Evolutionary conservation across 2,797 vertebrate genomes (phyloP).

Genomic region (Coregonus ussuriensis): DNA sequence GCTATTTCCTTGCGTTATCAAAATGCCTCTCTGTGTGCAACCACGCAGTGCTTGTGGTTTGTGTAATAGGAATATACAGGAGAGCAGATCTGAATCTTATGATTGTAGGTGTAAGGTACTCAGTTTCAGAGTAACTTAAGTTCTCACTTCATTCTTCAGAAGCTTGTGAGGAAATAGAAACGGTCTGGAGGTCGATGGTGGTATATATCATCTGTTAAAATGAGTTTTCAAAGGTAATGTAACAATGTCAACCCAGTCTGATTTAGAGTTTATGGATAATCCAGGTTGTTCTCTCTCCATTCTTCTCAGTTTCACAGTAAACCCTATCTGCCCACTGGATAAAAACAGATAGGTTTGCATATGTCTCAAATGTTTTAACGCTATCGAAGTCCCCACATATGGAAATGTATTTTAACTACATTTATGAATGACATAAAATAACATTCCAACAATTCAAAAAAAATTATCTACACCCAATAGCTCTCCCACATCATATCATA

Average conservation of each 20-base stretch:
- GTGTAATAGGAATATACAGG: constrained; percentile 4
- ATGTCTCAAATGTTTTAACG: background rate
- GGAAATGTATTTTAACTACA: constrained; percentile 13
- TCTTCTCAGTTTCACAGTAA: constrained; percentile 25
- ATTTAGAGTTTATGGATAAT: constrained; percentile 35
- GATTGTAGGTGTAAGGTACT: background rate
- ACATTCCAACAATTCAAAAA: constrained; percentile 19
- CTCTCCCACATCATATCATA: constrained; percentile 27
- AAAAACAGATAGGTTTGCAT: constrained; percentile 3
- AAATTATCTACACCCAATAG: constrained; percentile 30
- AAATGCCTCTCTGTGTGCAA: constrained; percentile 11
- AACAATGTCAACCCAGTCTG: constrained; percentile 50
- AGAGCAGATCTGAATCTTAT: constrained; percentile 12
- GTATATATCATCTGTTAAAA: constrained; percentile 47
- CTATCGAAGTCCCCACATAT: constrained; percentile 23
- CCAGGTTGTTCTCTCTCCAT: constrained; percentile 21
- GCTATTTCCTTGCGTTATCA: background rate
- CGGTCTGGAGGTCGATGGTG: constrained; percentile 55
- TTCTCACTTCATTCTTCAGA: constrained; percentile 38
- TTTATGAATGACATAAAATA: constrained; percentile 14
- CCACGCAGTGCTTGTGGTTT: constrained; percentile 5
- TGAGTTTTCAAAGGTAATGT: constrained; percentile 29
- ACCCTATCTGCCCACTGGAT: background rate
- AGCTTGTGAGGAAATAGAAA: constrained; percentile 56
- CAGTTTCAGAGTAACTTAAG: constrained; percentile 23